These are phyloP conservation scores for Cairina moschata DNA, from an alignment of 2,113 vertebrate species.

Conservation along the genomic window DNA sequence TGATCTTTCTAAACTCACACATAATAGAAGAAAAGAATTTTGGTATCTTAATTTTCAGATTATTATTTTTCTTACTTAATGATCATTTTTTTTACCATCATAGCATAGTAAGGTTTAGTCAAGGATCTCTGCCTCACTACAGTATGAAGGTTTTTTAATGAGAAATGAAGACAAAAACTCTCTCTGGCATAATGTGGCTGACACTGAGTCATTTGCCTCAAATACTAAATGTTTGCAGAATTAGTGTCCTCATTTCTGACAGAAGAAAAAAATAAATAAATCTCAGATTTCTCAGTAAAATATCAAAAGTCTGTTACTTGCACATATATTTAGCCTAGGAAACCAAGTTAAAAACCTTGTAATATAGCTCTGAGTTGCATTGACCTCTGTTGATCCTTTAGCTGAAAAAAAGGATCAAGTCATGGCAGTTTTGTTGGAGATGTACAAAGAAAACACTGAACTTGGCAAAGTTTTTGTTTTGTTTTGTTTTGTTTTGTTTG, in stretches of 20 bases:
- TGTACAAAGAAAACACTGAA: background rate
- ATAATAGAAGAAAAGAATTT: background rate
- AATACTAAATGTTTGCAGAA: background rate
- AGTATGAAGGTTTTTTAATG: background rate
- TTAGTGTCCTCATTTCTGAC: constrained; percentile 8
- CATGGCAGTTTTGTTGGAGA: background rate
- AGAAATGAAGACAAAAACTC: background rate
- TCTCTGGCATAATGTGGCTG: background rate
- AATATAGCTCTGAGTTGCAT: background rate
- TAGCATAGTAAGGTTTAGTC: background rate
- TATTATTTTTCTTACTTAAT: background rate
- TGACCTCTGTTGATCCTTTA: background rate
- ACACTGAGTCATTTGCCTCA: background rate
- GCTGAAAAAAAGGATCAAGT: background rate
- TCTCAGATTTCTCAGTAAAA: background rate
- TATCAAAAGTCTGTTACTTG: background rate
- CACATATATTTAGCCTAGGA: background rate
- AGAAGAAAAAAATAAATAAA: background rate
- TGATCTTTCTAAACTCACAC: background rate
- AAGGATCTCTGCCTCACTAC: background rate
- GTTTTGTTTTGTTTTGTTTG: background rate
- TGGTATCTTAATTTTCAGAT: background rate
- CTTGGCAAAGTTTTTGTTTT: background rate
- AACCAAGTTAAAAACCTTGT: background rate
- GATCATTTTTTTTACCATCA: background rate